Evolutionary conservation across 2,797 vertebrate genomes (phyloP), one percentile per base, ranked within the genome.

Genomic region (Odontamblyopus lacepedii): DNA sequence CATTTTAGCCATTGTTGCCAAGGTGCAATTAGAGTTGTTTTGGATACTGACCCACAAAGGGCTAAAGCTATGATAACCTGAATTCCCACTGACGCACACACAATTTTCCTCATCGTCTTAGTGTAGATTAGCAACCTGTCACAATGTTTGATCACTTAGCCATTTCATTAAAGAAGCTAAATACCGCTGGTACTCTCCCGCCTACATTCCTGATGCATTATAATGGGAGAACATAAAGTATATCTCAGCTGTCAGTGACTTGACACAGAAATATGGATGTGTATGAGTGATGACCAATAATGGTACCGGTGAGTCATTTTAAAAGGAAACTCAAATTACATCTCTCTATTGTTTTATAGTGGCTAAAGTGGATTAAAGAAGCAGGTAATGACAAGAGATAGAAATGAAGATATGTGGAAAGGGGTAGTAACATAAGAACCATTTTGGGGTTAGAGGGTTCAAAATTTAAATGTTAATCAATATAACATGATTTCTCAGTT

Each of bases 1-100:
- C 71, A 81, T 86, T 88, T 83, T 83, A 69, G 74, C 69, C 71
- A 87, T 88, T 89, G 89, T 91, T 88, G 66, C 79, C 78, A 67
- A 23, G 83, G 80, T 81, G 84, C 86, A 81, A 75, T 87, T 81
- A 85, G 74, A 76, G 63, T 81, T 90, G 87, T 91, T 89, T 88
- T 90, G 85, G 82, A 86, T 83, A 78, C 80, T 74, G 27, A 32
- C 60, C 73, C 74, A 85, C 83, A 90, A 86, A 83, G 64, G 71
- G 62, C 41, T 53, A 19, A 63, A 70, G 77, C 73, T 75, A 75
- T 66, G 78, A 86, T 84, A 81, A 78, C 71, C 81, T 69, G 65
- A 81, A 75, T 69, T 29, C 27, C 67, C 79, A 63, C 27, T 18
- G 15, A 75, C 72, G 38, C 56, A 74, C 48, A 59, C 67, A 59